phyloP scores from a whole-genome alignment of 1,140 invertebrate species.

The Drosophila athabasca region DNA sequence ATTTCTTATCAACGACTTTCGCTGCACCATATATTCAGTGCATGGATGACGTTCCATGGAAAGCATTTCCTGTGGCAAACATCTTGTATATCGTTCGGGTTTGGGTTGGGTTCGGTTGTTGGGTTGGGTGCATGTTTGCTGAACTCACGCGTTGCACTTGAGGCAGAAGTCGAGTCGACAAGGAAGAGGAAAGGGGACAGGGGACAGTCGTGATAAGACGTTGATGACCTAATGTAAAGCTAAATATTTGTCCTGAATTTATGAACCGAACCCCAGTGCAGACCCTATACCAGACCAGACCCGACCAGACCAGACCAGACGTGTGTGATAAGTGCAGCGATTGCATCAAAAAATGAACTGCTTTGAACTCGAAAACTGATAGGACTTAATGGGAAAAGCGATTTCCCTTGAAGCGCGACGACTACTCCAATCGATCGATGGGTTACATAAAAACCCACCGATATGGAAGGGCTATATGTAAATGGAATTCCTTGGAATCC shows the following conservation, averaged over 20 bases:
- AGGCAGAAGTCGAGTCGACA: slow-evolving; percentile 10
- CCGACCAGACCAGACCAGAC: not conserved
- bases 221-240: slow-evolving; percentile 63
- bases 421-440: slow-evolving; percentile 4
- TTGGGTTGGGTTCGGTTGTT: not conserved
- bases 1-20: slow-evolving; percentile 57
- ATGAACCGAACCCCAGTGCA: slow-evolving; percentile 1
- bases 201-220: slow-evolving; percentile 39
- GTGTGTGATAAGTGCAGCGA: slow-evolving; percentile 49
- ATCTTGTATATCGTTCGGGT: not conserved
- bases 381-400: slow-evolving; percentile 30
- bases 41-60: slow-evolving; percentile 17
- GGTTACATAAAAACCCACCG: slow-evolving; percentile 42
- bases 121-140: slow-evolving; percentile 19
- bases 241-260: slow-evolving; percentile 65
- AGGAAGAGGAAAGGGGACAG: too few relatives aligned
- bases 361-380: slow-evolving; percentile 45
- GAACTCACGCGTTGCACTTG: slow-evolving; percentile 50
- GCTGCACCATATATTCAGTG: slow-evolving; percentile 25
- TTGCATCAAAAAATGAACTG: slow-evolving; percentile 46
- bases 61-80: slow-evolving; percentile 60
- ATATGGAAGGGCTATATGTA: slow-evolving; percentile 40
- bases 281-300: too few relatives aligned
- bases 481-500: slow-evolving; percentile 40
- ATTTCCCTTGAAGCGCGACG: slow-evolving; percentile 31